phyloP scores from a whole-genome alignment of 2,888 invertebrate species.

The Pristionchus mayeri region DNA sequence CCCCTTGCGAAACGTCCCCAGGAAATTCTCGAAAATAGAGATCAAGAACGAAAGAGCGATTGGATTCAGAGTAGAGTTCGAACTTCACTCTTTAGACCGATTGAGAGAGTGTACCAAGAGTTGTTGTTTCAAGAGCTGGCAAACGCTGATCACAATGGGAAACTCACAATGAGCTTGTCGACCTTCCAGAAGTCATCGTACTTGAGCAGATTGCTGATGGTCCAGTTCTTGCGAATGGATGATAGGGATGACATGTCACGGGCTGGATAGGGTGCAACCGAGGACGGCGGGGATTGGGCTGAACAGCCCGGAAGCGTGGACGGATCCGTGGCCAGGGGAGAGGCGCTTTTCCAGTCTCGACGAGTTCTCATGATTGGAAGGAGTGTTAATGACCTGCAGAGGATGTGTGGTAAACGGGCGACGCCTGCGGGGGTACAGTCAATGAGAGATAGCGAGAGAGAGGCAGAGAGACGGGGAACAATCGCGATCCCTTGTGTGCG shows the following conservation, averaged over 20 bases:
- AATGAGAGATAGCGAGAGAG: not conserved
- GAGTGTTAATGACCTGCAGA: not conserved
- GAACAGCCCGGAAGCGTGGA: not conserved
- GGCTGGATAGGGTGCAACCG: not conserved
- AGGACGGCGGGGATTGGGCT: not conserved
- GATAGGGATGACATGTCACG: not conserved
- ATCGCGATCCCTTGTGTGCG: slow-evolving; percentile 37
- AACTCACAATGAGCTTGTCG: slow-evolving; percentile 35
- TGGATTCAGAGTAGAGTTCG: no score
- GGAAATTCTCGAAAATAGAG: no score
- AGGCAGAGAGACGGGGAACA: not conserved
- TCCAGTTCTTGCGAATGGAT: not conserved
- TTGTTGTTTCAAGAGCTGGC: no score
- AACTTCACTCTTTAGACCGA: no score
- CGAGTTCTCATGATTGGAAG: not conserved
- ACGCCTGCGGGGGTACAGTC: not conserved
- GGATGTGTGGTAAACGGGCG: not conserved
- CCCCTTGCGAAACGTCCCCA: no score
- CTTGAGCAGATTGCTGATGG: not conserved
- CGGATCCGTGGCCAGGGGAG: not conserved
- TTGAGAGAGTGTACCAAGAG: no score
- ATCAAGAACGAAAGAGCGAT: no score
- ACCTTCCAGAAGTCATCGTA: slow-evolving; percentile 35
- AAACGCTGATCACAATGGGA: no score
- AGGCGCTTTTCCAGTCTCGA: not conserved